Evolutionary conservation across 2,888 invertebrate genomes (phyloP), one percentile per base, ranked within the genome.

Genomic region (Marasmarcha lunaedactyla): DNA sequence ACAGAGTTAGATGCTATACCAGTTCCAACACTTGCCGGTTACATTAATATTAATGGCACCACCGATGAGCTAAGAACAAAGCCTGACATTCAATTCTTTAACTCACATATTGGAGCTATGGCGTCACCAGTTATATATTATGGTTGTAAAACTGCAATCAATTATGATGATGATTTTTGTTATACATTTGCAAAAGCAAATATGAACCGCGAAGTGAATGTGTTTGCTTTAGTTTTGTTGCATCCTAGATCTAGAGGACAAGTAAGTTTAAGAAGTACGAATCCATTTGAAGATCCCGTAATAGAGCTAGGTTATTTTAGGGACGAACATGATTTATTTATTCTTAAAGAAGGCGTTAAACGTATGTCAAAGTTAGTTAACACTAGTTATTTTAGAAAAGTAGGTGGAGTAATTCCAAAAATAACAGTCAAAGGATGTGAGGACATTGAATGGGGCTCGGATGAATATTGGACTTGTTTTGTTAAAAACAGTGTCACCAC

Each of bases 401-500:
- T 63, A 2, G 47, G 51, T 3, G 70, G 64, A 1, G 50, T 50
- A 30, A 35, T 76, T 4, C 58, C 58, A 0, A 57, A 51, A 38
- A 38, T 70, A 26, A 50, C 60, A 2, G 72, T 89, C 1, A 77
- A 83, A 0, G 85, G 78, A 1, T 90, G 90, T 53, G 68, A 73
- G 5, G 0, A 52, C 54, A 51, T 73, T 2, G 45, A 52, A 1
- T 86, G 85, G 54, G 85, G 74, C 13, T 72, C 84, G 0, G 86
- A 89, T 55, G 66, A 67, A 0, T 91, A 90, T 51, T 89, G 89
- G 87, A 72, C 73, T 34, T 91, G 91, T 52, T 85, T 87, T 51
- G 76, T 84, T 0, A 72, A 81, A 30, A 84, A 84, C 44, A 66
- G 86, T 12, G 84, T 86, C 0, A 68, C 81, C 15, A 86, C 88